These are phyloP conservation scores for Galeopsomyia nigrocyanea DNA, from an alignment of 2,888 invertebrate genomes.

Conservation along the genomic window DNA sequence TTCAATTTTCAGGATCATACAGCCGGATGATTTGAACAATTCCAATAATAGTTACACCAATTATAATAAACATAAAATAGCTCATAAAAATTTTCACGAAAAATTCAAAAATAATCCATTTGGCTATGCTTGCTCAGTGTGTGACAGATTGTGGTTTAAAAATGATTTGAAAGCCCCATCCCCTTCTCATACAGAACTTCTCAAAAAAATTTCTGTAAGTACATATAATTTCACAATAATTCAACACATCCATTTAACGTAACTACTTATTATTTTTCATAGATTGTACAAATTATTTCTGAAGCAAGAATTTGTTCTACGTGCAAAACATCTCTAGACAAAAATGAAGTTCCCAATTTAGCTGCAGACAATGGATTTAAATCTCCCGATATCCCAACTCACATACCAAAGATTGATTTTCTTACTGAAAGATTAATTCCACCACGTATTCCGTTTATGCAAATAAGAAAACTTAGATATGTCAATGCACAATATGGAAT, in stretches of 20 bases:
- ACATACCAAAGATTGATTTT: slow-evolving; percentile 33
- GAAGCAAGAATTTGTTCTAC: slow-evolving; percentile 15
- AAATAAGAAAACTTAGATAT: slow-evolving; percentile 36
- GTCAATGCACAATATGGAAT: slow-evolving; percentile 29
- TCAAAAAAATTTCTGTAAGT: no score
- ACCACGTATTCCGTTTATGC: slow-evolving; percentile 36
- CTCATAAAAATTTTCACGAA: slow-evolving; percentile 1
- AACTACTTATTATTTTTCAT: no score
- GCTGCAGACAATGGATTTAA: slow-evolving; percentile 5
- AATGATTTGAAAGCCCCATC: slow-evolving; percentile 25
- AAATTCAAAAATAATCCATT: slow-evolving; percentile 33
- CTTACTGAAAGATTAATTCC: slow-evolving; percentile 41
- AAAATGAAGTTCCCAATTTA: background rate
- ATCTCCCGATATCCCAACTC: slow-evolving; percentile 29
- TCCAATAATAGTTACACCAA: background rate
- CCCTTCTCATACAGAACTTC: no score
- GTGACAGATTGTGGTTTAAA: slow-evolving; percentile 43
- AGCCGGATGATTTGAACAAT: no score
- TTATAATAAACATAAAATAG: background rate
- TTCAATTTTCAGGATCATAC: no score
- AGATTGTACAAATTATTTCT: no score
- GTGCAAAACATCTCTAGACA: background rate
- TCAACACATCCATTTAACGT: no score
- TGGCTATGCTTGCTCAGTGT: slow-evolving; percentile 36
- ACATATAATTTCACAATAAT: no score